These are phyloP conservation scores for Gastrophryne carolinensis DNA, from an alignment of 2,797 vertebrate species.

Conservation along the genomic window DNA sequence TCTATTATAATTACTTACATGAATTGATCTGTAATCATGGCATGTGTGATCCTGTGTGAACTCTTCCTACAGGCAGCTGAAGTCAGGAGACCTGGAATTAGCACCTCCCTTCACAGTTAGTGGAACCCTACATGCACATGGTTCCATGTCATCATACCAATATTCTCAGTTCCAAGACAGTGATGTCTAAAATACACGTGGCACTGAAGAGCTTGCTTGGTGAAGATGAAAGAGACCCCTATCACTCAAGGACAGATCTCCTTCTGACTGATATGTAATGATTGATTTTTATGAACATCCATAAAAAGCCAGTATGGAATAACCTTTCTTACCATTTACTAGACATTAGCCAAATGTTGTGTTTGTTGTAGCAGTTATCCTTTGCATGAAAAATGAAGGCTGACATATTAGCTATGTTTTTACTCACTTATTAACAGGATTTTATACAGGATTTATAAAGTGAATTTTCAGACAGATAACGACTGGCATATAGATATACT, in stretches of 20 bases:
- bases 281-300: background rate
- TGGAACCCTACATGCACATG: slow-evolving; percentile 49
- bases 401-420: too few relatives aligned
- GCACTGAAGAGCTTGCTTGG: background rate
- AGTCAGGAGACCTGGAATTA: slow-evolving; percentile 57
- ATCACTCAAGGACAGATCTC: background rate
- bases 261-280: background rate
- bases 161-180: slow-evolving; percentile 57
- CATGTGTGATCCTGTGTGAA: too few relatives aligned
- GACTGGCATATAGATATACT: too few relatives aligned
- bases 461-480: too few relatives aligned
- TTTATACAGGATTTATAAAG: too few relatives aligned
- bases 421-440: too few relatives aligned
- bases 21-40: too few relatives aligned
- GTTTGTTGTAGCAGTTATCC: background rate
- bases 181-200: slow-evolving; percentile 38
- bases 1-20: too few relatives aligned
- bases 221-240: too few relatives aligned
- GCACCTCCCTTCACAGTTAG: slow-evolving; percentile 70
- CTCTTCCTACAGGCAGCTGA: slow-evolving; percentile 58
- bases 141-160: background rate
- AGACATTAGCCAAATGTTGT: background rate
- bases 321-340: background rate
- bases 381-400: too few relatives aligned
- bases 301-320: background rate